Evolutionary conservation across 2,113 vertebrate genomes (phyloP).

Genomic region (Plectropomus leopardus): DNA sequence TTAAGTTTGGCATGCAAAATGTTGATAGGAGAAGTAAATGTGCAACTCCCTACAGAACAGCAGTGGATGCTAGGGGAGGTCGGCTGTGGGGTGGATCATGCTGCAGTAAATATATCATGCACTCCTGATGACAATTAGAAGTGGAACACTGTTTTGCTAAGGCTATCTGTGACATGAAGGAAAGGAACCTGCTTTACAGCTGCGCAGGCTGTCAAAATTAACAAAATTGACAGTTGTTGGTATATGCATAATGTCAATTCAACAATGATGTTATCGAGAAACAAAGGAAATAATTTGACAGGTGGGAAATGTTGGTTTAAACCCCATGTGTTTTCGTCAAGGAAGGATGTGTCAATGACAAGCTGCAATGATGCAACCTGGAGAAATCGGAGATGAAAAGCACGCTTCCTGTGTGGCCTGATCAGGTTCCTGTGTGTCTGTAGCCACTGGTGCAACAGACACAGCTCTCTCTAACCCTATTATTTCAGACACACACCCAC

Average conservation of each 20-base stretch:
- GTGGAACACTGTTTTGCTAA: conserved; percentile 35
- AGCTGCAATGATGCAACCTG: conserved; percentile 78
- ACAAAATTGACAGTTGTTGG: conserved; percentile 55
- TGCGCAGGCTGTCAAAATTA: conserved; percentile 36
- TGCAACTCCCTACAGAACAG: neutral
- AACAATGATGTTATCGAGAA: conserved; percentile 57
- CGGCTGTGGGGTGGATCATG: conserved; percentile 38
- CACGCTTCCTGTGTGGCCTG: conserved; percentile 74
- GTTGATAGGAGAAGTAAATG: neutral
- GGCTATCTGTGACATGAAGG: conserved; percentile 44
- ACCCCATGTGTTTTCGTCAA: conserved; percentile 68
- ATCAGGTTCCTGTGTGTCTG: conserved; percentile 68
- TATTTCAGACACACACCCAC: neutral
- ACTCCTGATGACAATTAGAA: conserved; percentile 66
- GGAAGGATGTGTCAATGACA: conserved; percentile 75
- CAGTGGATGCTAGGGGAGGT: conserved; percentile 12
- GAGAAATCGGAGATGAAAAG: conserved; percentile 79
- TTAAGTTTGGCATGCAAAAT: conserved; percentile 11
- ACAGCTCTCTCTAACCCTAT: conserved; percentile 19
- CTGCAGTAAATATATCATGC: conserved; percentile 37
- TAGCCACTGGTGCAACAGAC: conserved; percentile 42
- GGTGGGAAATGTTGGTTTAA: conserved; percentile 75
- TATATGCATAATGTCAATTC: conserved; percentile 49
- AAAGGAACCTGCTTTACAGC: conserved; percentile 23
- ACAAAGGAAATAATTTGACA: conserved; percentile 75